These are phyloP conservation scores for Chrysogorgia sp. DNA, from an alignment of 92 coral and sea anemone genomes.

Conservation along the genomic window DNA sequence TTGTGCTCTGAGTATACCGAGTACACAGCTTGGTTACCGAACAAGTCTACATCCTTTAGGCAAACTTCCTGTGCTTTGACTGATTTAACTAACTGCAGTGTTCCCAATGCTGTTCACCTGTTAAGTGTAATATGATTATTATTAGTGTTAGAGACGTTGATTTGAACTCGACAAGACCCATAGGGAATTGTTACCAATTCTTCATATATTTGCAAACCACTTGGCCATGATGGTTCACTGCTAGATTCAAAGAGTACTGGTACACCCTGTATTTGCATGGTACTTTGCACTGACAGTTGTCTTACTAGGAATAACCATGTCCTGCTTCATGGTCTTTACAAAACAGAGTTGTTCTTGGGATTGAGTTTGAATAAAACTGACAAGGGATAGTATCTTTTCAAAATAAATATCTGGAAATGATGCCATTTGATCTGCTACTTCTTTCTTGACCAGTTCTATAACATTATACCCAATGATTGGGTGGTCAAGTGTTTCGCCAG, in stretches of 20 bases:
- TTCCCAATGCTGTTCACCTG: slow-evolving; percentile 14
- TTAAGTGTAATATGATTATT: slow-evolving; percentile 27
- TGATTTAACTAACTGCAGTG: slow-evolving; percentile 27
- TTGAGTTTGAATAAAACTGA: slow-evolving; percentile 26
- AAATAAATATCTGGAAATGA: slow-evolving; percentile 13
- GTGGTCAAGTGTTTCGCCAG: slow-evolving; percentile 19
- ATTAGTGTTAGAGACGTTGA: slow-evolving; percentile 24
- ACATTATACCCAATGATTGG: slow-evolving; percentile 56
- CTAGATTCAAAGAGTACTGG: slow-evolving; percentile 39
- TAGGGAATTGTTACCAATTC: slow-evolving; percentile 13
- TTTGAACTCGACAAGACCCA: slow-evolving; percentile 32
- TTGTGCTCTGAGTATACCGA: neutral
- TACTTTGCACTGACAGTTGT: slow-evolving; percentile 22
- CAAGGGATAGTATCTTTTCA: slow-evolving; percentile 10
- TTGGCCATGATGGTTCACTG: slow-evolving; percentile 17
- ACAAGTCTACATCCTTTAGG: slow-evolving; percentile 1
- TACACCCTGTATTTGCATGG: slow-evolving; percentile 44
- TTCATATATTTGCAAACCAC: slow-evolving; percentile 28
- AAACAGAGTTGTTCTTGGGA: slow-evolving; percentile 31
- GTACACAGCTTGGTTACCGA: neutral
- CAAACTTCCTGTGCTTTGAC: slow-evolving; percentile 31
- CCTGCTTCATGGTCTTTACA: slow-evolving; percentile 26
- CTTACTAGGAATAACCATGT: slow-evolving; percentile 1
- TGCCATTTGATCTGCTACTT: slow-evolving; percentile 21
- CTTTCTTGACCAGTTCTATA: slow-evolving; percentile 43